Evolutionary conservation across 2,797 vertebrate genomes (phyloP).

Genomic region (Peromyscus eremicus): DNA sequence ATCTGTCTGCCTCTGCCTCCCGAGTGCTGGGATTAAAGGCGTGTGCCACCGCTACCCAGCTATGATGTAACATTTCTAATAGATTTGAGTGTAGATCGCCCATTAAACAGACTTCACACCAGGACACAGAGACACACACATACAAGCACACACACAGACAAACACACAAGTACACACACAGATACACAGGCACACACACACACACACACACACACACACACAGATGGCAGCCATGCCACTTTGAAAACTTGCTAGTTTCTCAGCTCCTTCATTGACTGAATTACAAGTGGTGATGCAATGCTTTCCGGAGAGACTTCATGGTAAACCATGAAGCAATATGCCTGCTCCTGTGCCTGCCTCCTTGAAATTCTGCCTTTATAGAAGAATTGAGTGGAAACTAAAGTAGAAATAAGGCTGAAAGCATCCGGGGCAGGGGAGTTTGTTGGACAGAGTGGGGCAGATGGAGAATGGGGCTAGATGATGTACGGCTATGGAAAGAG

Average conservation of each 20-base stretch:
- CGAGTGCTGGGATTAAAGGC: too few relatives aligned
- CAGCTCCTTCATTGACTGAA: background rate
- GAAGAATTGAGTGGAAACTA: background rate
- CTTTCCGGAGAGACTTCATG: background rate
- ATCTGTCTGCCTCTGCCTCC: too few relatives aligned
- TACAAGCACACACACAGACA: background rate
- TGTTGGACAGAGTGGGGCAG: background rate
- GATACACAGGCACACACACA: background rate
- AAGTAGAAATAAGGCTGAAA: background rate
- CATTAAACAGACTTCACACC: background rate
- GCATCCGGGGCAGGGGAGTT: background rate
- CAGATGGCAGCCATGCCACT: background rate
- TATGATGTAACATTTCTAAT: background rate
- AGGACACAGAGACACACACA: background rate
- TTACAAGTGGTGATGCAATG: background rate
- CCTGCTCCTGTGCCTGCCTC: background rate
- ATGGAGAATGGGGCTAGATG: background rate
- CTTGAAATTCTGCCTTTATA: background rate
- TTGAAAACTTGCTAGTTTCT: constrained; percentile 3
- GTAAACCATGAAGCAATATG: background rate
- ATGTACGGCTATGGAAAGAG: background rate
- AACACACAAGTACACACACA: background rate
- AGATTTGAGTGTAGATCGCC: background rate
- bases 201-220: too few relatives aligned
- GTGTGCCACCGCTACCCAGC: too few relatives aligned